Conservation (phyloP, 2,888 invertebrate species). For the Tenthredo distinguenda region DNA sequence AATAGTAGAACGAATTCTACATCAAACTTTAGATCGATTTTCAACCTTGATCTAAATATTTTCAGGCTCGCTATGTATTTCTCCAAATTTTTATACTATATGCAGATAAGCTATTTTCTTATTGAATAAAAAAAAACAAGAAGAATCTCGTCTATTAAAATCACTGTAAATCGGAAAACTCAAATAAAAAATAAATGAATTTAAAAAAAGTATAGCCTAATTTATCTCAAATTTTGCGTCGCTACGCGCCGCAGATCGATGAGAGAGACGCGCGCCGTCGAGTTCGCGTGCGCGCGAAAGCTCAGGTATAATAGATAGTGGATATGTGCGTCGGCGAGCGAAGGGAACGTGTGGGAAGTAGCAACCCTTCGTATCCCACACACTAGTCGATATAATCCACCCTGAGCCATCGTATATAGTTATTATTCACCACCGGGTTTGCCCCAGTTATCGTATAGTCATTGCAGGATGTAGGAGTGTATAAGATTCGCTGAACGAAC, state of each 20-base stretch:
- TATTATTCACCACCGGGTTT: not conserved
- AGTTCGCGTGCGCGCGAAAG: constrained; percentile 22
- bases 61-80: too few relatives aligned
- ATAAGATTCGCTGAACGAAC: not conserved
- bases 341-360: not conserved
- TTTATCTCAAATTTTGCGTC: constrained; percentile 4
- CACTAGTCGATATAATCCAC: constrained; percentile 26
- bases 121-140: not conserved
- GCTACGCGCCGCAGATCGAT: constrained; percentile 14
- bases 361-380: constrained; percentile 14
- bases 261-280: constrained; percentile 33
- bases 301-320: not conserved
- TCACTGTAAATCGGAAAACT: not conserved
- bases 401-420: not conserved
- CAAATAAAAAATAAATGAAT: not conserved
- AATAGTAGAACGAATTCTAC: too few relatives aligned
- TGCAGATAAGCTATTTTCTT: too few relatives aligned
- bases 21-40: too few relatives aligned
- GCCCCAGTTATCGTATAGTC: not conserved
- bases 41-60: too few relatives aligned
- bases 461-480: not conserved
- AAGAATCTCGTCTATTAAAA: not conserved
- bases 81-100: too few relatives aligned
- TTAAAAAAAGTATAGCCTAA: not conserved
- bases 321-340: not conserved